Evolutionary conservation across 1,140 invertebrate species (phyloP).

Genomic region (Aphidius ervi): DNA sequence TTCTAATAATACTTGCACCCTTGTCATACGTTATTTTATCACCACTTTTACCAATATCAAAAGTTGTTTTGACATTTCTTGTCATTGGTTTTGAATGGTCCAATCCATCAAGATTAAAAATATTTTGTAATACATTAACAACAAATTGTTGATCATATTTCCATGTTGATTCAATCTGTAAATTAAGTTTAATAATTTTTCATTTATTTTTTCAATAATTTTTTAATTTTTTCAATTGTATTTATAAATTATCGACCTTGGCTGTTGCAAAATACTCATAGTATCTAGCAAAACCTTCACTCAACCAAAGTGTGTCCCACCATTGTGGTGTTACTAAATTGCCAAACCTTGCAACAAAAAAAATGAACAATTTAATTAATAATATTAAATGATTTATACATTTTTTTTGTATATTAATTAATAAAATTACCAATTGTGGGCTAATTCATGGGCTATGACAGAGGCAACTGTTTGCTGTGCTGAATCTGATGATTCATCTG

Average conservation of each 20-base stretch:
- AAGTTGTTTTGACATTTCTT: slow-evolving; percentile 36
- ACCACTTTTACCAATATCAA: slow-evolving; percentile 62
- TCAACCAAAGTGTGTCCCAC: slow-evolving; percentile 69
- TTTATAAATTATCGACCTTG: slow-evolving; percentile 32
- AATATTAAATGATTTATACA: no score
- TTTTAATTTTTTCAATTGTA: neutral
- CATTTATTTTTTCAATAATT: neutral
- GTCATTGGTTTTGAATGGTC: slow-evolving; percentile 36
- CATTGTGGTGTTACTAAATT: slow-evolving; percentile 62
- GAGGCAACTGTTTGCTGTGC: slow-evolving; percentile 54
- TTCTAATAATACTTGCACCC: slow-evolving; percentile 65
- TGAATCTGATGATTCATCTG: slow-evolving; percentile 44
- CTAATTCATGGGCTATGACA: slow-evolving; percentile 64
- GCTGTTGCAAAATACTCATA: slow-evolving; percentile 45
- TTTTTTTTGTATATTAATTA: no score
- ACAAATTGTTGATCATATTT: slow-evolving; percentile 55
- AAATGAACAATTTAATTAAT: no score
- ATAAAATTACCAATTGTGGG: slow-evolving; percentile 58
- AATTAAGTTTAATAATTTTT: no score
- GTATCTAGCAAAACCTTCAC: slow-evolving; percentile 66
- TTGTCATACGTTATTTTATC: slow-evolving; percentile 71
- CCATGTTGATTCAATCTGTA: slow-evolving; percentile 51
- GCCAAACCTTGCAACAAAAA: slow-evolving; percentile 47
- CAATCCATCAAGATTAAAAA: slow-evolving; percentile 31
- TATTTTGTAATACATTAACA: slow-evolving; percentile 34